Base-by-base conservation (phyloP, 2,888 invertebrate genomes). In the Poecilus cupreus region DNA sequence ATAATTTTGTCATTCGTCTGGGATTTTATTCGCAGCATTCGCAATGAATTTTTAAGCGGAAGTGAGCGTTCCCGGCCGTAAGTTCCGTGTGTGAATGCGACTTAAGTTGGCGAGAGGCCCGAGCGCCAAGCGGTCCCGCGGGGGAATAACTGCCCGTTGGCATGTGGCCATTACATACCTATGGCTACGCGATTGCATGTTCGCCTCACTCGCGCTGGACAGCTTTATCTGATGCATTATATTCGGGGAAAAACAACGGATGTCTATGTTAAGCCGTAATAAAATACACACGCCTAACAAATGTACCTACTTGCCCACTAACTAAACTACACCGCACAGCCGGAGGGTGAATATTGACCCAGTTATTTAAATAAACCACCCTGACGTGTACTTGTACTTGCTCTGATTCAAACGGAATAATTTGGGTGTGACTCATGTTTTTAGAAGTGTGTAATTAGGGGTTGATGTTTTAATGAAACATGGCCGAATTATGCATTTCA, bases 201-300 rank as follows among this genome's bases (percentile, higher is more conserved):
- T 80, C 32, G 22, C 24, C 3, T 43, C 54, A 10, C 51, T 18
- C 11, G 16, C 22, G 20, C 16, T 54, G 68, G 78, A 78, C 78
- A 78, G 70, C 70, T 70, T 80, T 80, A 80, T 80, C 79, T 80
- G 79, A 80, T 80, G 68, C 79, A 80, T 80, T 80, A 80, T 80
- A 70, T 80, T 80, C 54, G 74, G 20, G 70, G 70, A 64, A 70
- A 80, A 80, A 80, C 79, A 70, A 32, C 54, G 70, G 79, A 80
- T 80, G 79, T 80, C 79, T 80, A 70, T 80, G 79, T 80, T 80
- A 80, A 80, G 70, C 37, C 54, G 37, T 70, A 68, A 80, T 80
- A 80, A 80, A 80, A 80, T 70, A 80, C 79, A 80, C 68, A 43
- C 37, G 32, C 6, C 32, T 32, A 32, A 32, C 32, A 32, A 32